Evolutionary conservation across 2,888 invertebrate species (phyloP).

Genomic region (Rhagonycha lutea): DNA sequence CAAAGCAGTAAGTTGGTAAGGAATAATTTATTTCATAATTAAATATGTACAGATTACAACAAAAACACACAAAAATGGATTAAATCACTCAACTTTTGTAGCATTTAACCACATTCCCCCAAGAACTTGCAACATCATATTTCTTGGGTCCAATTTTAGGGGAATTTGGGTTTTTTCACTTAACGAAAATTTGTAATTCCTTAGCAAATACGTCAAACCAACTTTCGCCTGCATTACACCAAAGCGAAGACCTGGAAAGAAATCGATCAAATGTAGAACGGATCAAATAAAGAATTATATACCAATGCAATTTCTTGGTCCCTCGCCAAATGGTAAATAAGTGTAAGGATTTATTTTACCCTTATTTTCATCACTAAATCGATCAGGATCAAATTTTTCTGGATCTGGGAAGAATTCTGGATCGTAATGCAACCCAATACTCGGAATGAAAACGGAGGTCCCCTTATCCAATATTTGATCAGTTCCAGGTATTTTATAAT

Average conservation of each 20-base stretch:
- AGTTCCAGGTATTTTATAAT: neutral
- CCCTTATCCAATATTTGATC: neutral
- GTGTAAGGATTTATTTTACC: constrained; percentile 58
- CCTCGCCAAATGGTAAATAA: constrained; percentile 64
- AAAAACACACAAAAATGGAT: too few species aligned
- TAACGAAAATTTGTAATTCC: constrained; percentile 26
- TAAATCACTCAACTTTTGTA: too few species aligned
- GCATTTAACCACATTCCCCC: constrained; percentile 31
- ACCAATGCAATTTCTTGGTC: constrained; percentile 63
- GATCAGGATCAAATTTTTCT: constrained; percentile 15
- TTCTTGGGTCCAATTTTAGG: constrained; percentile 27
- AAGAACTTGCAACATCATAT: constrained; percentile 20
- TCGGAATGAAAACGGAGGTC: constrained; percentile 2
- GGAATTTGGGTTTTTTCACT: constrained; percentile 32
- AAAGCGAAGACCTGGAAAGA: constrained; percentile 31
- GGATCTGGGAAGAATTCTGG: constrained; percentile 18
- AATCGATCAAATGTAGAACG: too few species aligned
- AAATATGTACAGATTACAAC: too few species aligned
- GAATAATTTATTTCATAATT: too few species aligned
- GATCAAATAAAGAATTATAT: neutral
- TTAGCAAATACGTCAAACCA: constrained; percentile 29
- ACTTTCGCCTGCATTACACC: constrained; percentile 35
- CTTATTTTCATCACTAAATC: constrained; percentile 48
- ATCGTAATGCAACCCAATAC: constrained; percentile 13
- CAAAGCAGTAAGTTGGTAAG: too few species aligned